These are phyloP conservation scores for Timema podura DNA, from an alignment of 2,888 invertebrate genomes.

Conservation along the genomic window DNA sequence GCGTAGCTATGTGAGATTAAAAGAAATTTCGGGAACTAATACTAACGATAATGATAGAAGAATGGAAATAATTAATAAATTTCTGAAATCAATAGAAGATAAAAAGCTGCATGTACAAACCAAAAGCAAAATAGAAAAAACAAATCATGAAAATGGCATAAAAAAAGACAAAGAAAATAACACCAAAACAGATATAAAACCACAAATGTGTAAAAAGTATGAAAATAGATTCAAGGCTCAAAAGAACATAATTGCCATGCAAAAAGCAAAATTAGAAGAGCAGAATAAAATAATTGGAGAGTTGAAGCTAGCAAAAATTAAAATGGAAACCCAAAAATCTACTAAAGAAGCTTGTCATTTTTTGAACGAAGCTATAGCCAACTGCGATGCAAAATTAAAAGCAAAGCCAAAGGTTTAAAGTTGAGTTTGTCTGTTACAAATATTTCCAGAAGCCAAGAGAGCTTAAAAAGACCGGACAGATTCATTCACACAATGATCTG, in stretches of 20 bases:
- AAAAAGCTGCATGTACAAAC: constrained; percentile 6
- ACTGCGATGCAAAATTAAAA: constrained; percentile 9
- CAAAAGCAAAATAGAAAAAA: constrained; percentile 1
- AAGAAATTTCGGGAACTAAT: not conserved
- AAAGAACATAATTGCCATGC: constrained; percentile 66
- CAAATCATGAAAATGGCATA: not conserved
- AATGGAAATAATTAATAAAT: constrained; percentile 20
- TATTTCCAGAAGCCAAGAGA: not conserved
- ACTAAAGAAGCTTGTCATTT: constrained; percentile 54
- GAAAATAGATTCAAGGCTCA: constrained; percentile 59
- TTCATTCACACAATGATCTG: not conserved
- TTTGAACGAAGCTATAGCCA: constrained; percentile 43
- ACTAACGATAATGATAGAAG: too few relatives aligned
- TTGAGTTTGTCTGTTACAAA: not conserved
- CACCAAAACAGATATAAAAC: not conserved
- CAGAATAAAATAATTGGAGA: constrained; percentile 71
- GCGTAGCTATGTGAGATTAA: not conserved
- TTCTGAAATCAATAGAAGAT: constrained; percentile 16
- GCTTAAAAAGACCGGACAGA: not conserved
- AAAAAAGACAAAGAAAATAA: not conserved
- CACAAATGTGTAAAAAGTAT: not conserved
- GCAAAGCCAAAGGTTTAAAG: constrained; percentile 10
- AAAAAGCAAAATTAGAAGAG: constrained; percentile 64
- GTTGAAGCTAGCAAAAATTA: constrained; percentile 63
- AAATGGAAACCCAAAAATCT: constrained; percentile 60